These are phyloP conservation scores for Amazona ochrocephala DNA, from an alignment of 2,797 vertebrate genomes.

Conservation along the genomic window DNA sequence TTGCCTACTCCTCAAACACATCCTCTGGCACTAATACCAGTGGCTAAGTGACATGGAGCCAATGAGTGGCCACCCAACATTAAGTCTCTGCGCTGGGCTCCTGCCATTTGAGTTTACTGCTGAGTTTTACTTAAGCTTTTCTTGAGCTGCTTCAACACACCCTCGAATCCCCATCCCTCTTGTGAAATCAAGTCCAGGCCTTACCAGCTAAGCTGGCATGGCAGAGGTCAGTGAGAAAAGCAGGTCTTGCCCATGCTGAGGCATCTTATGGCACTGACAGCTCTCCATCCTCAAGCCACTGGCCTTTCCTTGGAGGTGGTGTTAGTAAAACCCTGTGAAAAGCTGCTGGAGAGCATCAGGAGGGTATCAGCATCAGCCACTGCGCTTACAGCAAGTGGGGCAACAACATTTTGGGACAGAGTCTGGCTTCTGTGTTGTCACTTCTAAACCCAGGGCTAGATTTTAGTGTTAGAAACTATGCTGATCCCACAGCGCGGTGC, in stretches of 20 bases:
- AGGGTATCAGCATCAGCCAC: not conserved
- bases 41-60: not conserved
- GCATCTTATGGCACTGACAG: not conserved
- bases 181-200: not conserved
- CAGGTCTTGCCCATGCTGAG: not conserved
- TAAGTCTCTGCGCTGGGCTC: not conserved
- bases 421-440: not conserved
- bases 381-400: not conserved
- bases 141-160: not conserved
- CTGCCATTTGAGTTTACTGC: not conserved
- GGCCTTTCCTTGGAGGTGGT: not conserved
- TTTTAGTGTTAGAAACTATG: not conserved
- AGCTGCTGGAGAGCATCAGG: not conserved
- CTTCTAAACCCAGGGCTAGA: not conserved
- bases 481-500: accelerated
- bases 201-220: not conserved
- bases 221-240: not conserved
- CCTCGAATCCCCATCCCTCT: not conserved
- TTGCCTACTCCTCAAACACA: not conserved
- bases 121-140: not conserved
- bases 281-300: not conserved
- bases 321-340: not conserved
- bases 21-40: not conserved
- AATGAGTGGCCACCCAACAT: not conserved
- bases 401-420: not conserved